Conservation (phyloP, 2,888 invertebrate species). For the Biston betularia region DNA sequence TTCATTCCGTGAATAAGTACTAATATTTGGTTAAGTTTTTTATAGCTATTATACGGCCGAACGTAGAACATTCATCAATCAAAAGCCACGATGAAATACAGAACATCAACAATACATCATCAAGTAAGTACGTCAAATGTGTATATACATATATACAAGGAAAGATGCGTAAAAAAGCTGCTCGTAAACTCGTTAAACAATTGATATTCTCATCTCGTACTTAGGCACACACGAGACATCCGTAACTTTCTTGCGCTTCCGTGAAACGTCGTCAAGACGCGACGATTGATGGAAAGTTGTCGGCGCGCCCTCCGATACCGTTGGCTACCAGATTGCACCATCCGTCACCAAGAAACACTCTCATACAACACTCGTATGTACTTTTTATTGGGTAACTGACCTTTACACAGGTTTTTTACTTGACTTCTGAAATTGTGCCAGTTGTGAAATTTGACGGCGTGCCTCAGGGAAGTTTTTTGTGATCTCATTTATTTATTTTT, state of each 20-base stretch:
- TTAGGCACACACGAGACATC: conserved; percentile 41
- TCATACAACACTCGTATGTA: conserved; percentile 38
- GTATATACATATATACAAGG: conserved; percentile 2
- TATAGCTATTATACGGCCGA: not conserved
- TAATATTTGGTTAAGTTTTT: too few relatives aligned
- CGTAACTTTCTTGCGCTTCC: conserved; percentile 60
- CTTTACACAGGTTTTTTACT: conserved; percentile 60
- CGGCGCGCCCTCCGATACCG: conserved; percentile 64
- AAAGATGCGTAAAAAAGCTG: conserved; percentile 3
- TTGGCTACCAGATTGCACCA: conserved; percentile 57
- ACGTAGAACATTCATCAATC: not conserved
- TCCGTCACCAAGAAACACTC: conserved; percentile 42
- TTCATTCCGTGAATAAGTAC: too few relatives aligned
- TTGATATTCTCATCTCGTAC: conserved; percentile 51
- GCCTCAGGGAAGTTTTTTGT: conserved; percentile 34
- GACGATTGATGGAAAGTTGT: conserved; percentile 65
- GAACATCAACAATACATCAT: conserved; percentile 2
- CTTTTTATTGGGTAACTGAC: conserved; percentile 64
- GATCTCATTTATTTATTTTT: conserved; percentile 22
- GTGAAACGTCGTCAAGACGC: conserved; percentile 54
- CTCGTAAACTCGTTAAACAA: conserved; percentile 40
- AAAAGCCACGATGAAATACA: not conserved
- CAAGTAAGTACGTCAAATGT: not conserved
- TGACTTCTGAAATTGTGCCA: conserved; percentile 41
- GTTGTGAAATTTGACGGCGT: conserved; percentile 41